These are phyloP conservation scores for Luperina testacea DNA, from an alignment of 2,888 invertebrate genomes.

Conservation along the genomic window DNA sequence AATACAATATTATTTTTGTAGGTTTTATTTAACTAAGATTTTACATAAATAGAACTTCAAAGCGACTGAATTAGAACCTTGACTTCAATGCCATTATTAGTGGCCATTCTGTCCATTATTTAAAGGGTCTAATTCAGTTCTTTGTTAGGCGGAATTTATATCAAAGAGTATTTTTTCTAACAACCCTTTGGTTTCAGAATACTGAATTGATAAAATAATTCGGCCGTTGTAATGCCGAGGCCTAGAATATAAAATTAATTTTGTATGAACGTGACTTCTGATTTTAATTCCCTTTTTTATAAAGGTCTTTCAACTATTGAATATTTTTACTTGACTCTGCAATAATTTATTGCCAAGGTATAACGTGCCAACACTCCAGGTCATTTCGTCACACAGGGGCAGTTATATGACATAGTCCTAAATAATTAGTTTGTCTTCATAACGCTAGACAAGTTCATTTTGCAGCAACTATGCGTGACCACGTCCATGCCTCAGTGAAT, in stretches of 20 bases:
- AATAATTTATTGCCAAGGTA: neutral
- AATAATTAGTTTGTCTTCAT: conserved; percentile 55
- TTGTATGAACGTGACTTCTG: conserved; percentile 6
- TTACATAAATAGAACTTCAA: conserved; percentile 14
- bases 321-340: neutral
- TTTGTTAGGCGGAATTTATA: conserved; percentile 37
- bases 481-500: conserved; percentile 70
- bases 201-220: conserved; percentile 32
- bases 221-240: conserved; percentile 36
- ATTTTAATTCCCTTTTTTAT: neutral
- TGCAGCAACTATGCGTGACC: conserved; percentile 70
- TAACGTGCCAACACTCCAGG: neutral
- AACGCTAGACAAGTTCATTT: conserved; percentile 57
- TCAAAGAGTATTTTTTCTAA: conserved; percentile 38
- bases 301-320: neutral
- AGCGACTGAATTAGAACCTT: conserved; percentile 19
- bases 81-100: conserved; percentile 33
- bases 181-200: conserved; percentile 36
- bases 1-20: neutral
- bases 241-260: conserved; percentile 18
- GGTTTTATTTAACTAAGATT: conserved; percentile 14
- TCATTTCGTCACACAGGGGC: neutral
- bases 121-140: conserved; percentile 32
- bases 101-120: conserved; percentile 17
- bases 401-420: conserved; percentile 16